phyloP scores from a whole-genome alignment of 37 sponge, comb jelly and placozoan genomes.

The Agelas oroides region DNA sequence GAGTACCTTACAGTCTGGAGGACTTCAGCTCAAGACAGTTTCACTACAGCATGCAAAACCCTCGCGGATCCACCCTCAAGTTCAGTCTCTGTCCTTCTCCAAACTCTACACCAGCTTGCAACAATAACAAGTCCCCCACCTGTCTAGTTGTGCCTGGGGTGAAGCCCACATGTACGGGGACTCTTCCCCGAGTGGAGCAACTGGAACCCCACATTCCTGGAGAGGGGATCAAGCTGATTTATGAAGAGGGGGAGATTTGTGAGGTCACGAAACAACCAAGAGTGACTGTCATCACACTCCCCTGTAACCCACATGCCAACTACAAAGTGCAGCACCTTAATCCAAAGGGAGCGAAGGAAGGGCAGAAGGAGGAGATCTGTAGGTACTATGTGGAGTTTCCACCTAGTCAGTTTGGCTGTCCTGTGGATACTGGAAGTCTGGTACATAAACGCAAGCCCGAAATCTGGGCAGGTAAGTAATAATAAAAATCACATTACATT shows the following conservation, averaged over 20 bases:
- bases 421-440: slow-evolving; percentile 3
- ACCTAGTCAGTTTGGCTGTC: slow-evolving; percentile 53
- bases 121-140: slow-evolving; percentile 26
- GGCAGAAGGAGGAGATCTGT: slow-evolving; percentile 50
- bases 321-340: not conserved
- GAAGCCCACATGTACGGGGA: slow-evolving; percentile 39
- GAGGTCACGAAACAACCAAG: slow-evolving; percentile 64
- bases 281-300: slow-evolving; percentile 47
- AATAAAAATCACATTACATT: too few species aligned
- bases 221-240: slow-evolving; percentile 48
- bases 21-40: slow-evolving; percentile 11
- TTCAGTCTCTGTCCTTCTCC: slow-evolving; percentile 26
- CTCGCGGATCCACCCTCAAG: slow-evolving; percentile 23
- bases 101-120: not conserved
- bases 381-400: slow-evolving; percentile 69
- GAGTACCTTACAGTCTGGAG: slow-evolving; percentile 34
- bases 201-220: slow-evolving; percentile 44
- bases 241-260: slow-evolving; percentile 61
- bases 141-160: slow-evolving; percentile 65
- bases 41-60: slow-evolving; percentile 29
- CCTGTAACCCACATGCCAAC: slow-evolving; percentile 42
- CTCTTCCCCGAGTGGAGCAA: slow-evolving; percentile 19
- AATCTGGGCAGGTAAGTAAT: slow-evolving; percentile 43
- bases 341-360: slow-evolving; percentile 47
- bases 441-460: not conserved